These are phyloP conservation scores for Pluvialis apricaria DNA, from an alignment of 2,113 vertebrate genomes.

Conservation along the genomic window DNA sequence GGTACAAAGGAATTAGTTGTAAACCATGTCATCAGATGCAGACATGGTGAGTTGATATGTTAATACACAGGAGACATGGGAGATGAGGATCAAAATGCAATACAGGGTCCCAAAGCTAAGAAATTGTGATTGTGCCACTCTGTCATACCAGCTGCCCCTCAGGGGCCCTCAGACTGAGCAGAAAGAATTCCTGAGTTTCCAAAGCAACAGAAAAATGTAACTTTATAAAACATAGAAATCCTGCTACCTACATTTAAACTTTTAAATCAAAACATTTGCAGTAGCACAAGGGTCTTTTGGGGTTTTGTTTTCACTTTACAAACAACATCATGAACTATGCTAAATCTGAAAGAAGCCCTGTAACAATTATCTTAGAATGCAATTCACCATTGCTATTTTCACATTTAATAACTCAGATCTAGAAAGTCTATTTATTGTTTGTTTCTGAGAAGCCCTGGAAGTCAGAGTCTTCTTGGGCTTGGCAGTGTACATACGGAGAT, in stretches of 20 bases:
- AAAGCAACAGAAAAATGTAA: background rate
- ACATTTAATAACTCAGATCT: background rate
- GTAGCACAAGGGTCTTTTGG: background rate
- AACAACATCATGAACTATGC: background rate
- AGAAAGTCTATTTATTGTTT: background rate
- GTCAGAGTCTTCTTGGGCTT: background rate
- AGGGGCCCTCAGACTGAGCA: background rate
- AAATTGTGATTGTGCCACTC: background rate
- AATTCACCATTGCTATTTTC: background rate
- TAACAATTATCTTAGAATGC: background rate
- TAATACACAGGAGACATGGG: background rate
- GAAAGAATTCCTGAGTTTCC: background rate
- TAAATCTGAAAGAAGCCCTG: background rate
- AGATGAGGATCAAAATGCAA: background rate
- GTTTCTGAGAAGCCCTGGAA: background rate
- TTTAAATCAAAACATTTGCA: background rate
- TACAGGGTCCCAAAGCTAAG: background rate
- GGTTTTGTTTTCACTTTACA: background rate
- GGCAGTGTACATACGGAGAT: background rate
- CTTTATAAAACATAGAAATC: background rate
- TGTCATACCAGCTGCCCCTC: background rate
- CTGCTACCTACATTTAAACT: background rate
- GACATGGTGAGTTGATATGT: background rate
- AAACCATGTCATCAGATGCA: background rate
- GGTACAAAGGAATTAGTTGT: background rate